Evolutionary conservation across 30 jellyfish, hydroid and myxozoan species (phyloP).

Genomic region (Cassiopea xamachana): DNA sequence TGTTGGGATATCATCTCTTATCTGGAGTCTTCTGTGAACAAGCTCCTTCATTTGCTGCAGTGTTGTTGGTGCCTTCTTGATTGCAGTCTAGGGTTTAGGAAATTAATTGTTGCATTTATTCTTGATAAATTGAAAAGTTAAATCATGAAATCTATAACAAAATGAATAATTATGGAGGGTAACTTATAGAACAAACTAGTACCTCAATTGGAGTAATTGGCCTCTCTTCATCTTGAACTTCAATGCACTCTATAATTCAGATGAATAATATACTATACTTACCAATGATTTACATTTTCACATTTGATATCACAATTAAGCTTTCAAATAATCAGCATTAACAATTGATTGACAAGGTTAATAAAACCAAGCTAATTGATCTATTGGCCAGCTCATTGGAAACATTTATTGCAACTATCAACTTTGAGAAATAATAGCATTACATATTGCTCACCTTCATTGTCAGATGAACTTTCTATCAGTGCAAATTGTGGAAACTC

Average conservation of each 20-base stretch:
- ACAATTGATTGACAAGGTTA: background rate
- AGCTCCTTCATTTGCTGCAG: conserved; percentile 56
- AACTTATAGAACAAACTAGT: too few species aligned
- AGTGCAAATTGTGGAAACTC: conserved; percentile 14
- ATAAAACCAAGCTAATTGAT: background rate
- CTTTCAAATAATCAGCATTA: too few species aligned
- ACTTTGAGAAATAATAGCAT: background rate
- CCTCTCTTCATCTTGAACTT: conserved; percentile 37
- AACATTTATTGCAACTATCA: background rate
- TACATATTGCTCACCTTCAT: conserved; percentile 25
- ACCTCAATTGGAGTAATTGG: conserved; percentile 64
- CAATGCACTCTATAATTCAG: conserved; percentile 13
- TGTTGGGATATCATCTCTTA: conserved; percentile 45
- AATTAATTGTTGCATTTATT: background rate
- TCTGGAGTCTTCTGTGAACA: conserved; percentile 54
- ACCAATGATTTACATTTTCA: background rate
- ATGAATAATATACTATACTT: background rate
- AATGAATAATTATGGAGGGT: too few species aligned
- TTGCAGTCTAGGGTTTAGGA: conserved; percentile 23
- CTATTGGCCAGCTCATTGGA: background rate
- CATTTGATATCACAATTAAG: too few species aligned
- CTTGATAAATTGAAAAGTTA: too few species aligned
- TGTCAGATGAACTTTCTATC: conserved; percentile 41
- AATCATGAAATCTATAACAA: too few species aligned
- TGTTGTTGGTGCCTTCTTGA: conserved; percentile 61